phyloP scores from a whole-genome alignment of 2,113 vertebrate genomes.

The Indicator maculatus region DNA sequence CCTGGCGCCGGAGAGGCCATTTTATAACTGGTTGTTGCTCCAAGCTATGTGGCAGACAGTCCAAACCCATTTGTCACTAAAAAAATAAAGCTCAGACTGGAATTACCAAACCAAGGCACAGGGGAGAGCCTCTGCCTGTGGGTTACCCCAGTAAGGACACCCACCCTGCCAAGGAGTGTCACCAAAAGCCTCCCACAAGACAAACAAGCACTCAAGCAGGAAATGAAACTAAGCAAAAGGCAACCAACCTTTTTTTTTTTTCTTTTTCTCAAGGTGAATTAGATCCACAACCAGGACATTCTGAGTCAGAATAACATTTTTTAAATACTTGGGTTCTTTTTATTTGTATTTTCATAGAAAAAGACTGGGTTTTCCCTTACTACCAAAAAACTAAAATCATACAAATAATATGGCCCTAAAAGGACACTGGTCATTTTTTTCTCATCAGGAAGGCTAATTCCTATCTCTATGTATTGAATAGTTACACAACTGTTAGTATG shows the following conservation, averaged over 20 bases:
- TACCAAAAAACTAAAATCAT: background rate
- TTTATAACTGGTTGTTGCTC: background rate
- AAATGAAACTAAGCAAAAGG: background rate
- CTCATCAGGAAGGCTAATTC: background rate
- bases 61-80: background rate
- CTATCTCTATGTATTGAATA: background rate
- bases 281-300: background rate
- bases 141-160: rapidly evolving
- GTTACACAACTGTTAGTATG: background rate
- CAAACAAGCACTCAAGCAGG: background rate
- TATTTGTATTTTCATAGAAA: background rate
- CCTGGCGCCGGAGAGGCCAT: background rate
- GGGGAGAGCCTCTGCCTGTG: background rate
- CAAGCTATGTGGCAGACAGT: slow-evolving; percentile 16
- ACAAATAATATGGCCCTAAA: background rate
- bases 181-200: background rate
- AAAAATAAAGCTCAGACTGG: background rate
- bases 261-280: background rate
- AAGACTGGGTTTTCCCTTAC: background rate
- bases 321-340: background rate
- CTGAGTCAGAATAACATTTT: background rate
- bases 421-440: background rate
- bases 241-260: background rate
- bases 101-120: background rate
- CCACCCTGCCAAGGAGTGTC: background rate